Base-by-base conservation (phyloP, 2,797 vertebrate species). In the Lycodopsis pacificus region DNA sequence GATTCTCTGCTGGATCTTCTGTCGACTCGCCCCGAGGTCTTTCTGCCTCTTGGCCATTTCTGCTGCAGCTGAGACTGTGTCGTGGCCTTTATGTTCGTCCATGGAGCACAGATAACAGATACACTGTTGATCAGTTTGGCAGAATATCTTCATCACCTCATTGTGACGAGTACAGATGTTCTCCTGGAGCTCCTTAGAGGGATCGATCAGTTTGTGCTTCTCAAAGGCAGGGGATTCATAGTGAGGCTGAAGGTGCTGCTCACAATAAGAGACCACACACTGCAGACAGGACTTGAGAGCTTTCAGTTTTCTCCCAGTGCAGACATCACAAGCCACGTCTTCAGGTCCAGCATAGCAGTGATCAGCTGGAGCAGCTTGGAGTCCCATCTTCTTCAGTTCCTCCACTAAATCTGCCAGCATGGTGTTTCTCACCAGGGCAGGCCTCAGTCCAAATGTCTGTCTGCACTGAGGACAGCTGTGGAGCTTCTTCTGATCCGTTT, bases 231-330 rank as follows among this genome's bases (percentile, higher is more conserved):
- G n/a, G n/a, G n/a, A n/a, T n/a, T 78, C 14, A 53, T 36, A 44
- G 62, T 78, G 62, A 44, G 68, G 68, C 68, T 66, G 68, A 22
- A 76, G 66, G 74, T 78, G 76, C 2, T 65, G 46, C 54, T 78
- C 46, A 46, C 69, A 72, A 38, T 67, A 63, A 20, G 48, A 79
- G 8, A 73, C 77, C 64, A 46, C 61, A 53, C 69, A 63, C 38
- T 62, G 63, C n/a, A 72, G 62, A 61, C 76, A 78, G n/a, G 69
- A 72, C 27, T 44, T 72, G 15, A 27, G 1, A 4, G 69, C 68
- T 61, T 63, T 73, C 32, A 54, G n/a, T 20, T 70, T 76, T 0
- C 2, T 51, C 25, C 73, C 73, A 57, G 56, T 36, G 56, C 68
- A 71, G 68, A 19, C 0, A 66, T 74, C 73, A 75, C 74, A 76